These are phyloP conservation scores for Conus canariensis DNA, from an alignment of 2,888 invertebrate species.

Conservation along the genomic window DNA sequence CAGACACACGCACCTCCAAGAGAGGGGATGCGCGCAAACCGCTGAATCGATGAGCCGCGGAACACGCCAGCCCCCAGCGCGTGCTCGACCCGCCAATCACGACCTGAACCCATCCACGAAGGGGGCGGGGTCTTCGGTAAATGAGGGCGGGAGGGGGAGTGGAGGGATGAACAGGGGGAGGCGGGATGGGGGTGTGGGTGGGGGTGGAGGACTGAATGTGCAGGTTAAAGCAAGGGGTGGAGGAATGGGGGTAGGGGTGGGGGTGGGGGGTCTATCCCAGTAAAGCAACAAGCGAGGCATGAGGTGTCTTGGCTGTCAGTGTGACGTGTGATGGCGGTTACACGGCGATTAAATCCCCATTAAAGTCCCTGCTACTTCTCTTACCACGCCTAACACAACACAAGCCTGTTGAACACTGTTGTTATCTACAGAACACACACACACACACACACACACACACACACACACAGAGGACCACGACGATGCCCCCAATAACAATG, in stretches of 20 bases:
- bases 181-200: not conserved
- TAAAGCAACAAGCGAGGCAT: not conserved
- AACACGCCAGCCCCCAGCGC: not conserved
- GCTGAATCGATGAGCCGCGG: constrained; percentile 17
- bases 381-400: too few species aligned
- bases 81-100: not conserved
- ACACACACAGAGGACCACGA: too few species aligned
- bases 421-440: too few species aligned
- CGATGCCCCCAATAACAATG: too few species aligned
- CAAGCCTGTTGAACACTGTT: too few species aligned
- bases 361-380: not conserved
- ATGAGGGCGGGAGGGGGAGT: not conserved
- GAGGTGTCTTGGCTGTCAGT: not conserved
- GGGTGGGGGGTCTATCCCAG: not conserved
- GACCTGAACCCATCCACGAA: not conserved
- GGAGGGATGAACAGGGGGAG: not conserved
- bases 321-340: not conserved
- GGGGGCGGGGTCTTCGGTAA: not conserved
- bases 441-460: too few species aligned
- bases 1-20: not conserved
- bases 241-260: not conserved
- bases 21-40: not conserved
- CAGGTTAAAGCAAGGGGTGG: too few species aligned
- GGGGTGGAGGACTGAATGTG: not conserved
- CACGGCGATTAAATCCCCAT: constrained; percentile 11